Base-by-base conservation (phyloP, 1,140 invertebrate genomes). In the Harpegnathos saltator region DNA sequence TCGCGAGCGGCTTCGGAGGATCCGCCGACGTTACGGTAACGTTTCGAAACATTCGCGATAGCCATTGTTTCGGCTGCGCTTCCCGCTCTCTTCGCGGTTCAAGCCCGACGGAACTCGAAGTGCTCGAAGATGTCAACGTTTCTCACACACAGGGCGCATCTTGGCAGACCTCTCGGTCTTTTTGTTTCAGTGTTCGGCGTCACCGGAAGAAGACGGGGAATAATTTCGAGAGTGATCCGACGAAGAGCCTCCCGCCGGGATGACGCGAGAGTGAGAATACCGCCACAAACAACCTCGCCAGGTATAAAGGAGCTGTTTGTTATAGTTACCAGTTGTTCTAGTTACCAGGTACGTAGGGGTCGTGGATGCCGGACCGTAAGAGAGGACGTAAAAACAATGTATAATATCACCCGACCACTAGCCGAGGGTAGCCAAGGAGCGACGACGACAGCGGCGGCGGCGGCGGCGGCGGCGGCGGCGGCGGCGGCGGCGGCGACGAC, bases 331-430 rank as follows among this genome's bases (percentile, higher is more conserved):
- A 80, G 90, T 91, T 91, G 87, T 88, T 92, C 86, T 61, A 91
- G 89, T 92, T 92, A 91, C 87, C 80, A 68, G 71, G 71, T 88
- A 61, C 84, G 54, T 75, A 71, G 84, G 84, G 85, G 81, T 88
- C 50, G 87, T 71, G 58, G 61, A 62, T 56, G 84, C 54, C 73
- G 66, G 73, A 74, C 68, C 72, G 24, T 58, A 81, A 91, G 83
- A 61, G 80, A n/a, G 68, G 71, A 84, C 80, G 85, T 88, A 92
- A 93, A 93, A 92, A 94, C 88, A 92, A 89, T 90, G 86, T 90
- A 89, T 88, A 91, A 91, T 91, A 91, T 87, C 86, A 86, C 69
- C 29, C 29, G 56, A 71, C 71, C 66, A 72, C 52, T 87, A 87
- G 81, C 24, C 33, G 80, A 87, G 75, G 62, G 69, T 83, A 72